Conservation (phyloP, 2,113 vertebrate species). For the Myrmecobius fasciatus region DNA sequence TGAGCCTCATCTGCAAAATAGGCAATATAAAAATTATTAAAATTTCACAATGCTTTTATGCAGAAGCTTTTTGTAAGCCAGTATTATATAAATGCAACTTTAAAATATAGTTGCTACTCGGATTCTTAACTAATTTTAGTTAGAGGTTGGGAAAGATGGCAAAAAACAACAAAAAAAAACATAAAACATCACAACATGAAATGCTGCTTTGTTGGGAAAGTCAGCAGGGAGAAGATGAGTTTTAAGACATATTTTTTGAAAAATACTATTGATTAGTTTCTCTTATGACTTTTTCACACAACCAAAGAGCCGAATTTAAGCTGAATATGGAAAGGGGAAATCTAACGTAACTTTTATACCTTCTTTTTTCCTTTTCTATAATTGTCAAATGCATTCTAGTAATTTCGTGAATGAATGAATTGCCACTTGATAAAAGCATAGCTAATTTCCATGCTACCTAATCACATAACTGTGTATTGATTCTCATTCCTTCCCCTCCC, state of each 20-base stretch:
- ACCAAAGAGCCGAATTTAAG: background rate
- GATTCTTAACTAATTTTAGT: background rate
- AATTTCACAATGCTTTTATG: background rate
- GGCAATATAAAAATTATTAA: background rate
- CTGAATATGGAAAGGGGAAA: background rate
- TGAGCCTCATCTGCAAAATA: background rate
- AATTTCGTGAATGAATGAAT: background rate
- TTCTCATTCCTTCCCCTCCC: conserved; percentile 9
- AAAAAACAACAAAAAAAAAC: background rate
- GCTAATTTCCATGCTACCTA: background rate
- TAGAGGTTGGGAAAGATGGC: background rate
- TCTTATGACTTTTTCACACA: conserved; percentile 27
- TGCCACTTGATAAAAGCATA: background rate
- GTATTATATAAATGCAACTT: background rate
- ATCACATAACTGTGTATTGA: background rate
- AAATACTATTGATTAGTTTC: background rate
- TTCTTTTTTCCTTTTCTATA: background rate
- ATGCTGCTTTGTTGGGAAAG: conserved; percentile 23
- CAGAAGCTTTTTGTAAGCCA: background rate
- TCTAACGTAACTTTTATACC: background rate
- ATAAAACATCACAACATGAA: background rate
- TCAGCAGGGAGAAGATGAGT: background rate
- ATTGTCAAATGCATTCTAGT: background rate
- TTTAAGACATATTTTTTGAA: background rate
- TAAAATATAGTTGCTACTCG: background rate